Percentiles rank a stretch among this genome's conserved stretches.
These are phyloP conservation scores for Xiphophorus hellerii DNA, from an alignment of 2,113 vertebrate genomes.

Conservation along the genomic window DNA sequence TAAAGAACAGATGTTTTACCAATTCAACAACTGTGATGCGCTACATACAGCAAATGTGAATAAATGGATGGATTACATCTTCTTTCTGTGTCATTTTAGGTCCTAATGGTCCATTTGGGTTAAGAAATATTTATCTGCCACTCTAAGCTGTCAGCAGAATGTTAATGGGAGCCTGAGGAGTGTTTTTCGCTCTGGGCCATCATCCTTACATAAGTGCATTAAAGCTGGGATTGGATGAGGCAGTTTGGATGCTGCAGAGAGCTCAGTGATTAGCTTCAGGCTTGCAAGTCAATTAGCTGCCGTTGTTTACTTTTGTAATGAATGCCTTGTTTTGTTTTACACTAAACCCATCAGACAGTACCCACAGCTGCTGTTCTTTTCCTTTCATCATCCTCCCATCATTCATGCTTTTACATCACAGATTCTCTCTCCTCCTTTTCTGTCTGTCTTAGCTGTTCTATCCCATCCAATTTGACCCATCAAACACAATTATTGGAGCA, in stretches of 20 bases:
- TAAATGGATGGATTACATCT: not conserved
- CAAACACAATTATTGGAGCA: not conserved
- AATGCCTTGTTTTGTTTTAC: conserved; percentile 55
- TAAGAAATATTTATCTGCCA: conserved; percentile 1
- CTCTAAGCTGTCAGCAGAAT: not conserved
- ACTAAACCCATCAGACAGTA: conserved; percentile 23
- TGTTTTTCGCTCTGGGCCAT: conserved; percentile 11
- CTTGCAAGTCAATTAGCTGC: conserved; percentile 48
- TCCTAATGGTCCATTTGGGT: not conserved
- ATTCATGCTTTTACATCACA: not conserved
- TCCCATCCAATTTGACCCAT: not conserved
- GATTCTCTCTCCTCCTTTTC: not conserved
- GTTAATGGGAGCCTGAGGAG: conserved; percentile 19
- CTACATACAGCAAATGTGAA: not conserved
- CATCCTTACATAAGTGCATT: conserved; percentile 34
- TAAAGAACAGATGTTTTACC: not conserved
- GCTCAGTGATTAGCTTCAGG: conserved; percentile 45
- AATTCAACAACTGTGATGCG: not conserved
- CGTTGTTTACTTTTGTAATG: conserved; percentile 49
- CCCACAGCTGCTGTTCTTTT: conserved; percentile 46
- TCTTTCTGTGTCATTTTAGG: not conserved
- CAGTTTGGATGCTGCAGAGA: conserved; percentile 21
- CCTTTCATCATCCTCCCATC: conserved; percentile 3
- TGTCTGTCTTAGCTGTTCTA: not conserved
- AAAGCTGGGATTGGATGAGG: conserved; percentile 25